Percentiles rank a stretch among this genome's conserved stretches.
phyloP scores from a whole-genome alignment of 2,888 invertebrate genomes.

The Lamellibrachia satsuma region DNA sequence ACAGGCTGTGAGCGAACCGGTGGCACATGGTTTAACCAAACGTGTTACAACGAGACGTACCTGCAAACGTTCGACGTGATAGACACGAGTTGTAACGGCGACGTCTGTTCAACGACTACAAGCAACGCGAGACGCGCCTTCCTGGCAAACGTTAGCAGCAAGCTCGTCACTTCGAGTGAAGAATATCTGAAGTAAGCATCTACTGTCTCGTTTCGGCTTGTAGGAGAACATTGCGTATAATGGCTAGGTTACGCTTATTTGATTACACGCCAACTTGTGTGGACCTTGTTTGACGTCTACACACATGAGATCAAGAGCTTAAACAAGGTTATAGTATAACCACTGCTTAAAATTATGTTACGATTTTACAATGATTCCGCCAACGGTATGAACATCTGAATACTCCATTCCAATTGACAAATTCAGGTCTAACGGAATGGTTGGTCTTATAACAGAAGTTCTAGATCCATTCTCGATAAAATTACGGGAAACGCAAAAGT shows the following conservation, averaged over 20 bases:
- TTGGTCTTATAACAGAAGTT: background rate
- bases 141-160: constrained; percentile 27
- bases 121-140: constrained; percentile 23
- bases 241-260: too few relatives aligned
- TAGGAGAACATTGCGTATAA: too few relatives aligned
- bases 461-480: background rate
- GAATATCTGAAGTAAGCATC: constrained; percentile 40
- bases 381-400: background rate
- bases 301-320: too few relatives aligned
- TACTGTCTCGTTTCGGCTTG: background rate
- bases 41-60: constrained; percentile 40
- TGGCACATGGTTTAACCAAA: constrained; percentile 37
- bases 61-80: constrained; percentile 29
- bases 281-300: too few relatives aligned
- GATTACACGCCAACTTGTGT: too few relatives aligned
- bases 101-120: constrained; percentile 27
- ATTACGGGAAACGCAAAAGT: too few relatives aligned
- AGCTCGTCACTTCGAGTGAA: constrained; percentile 35
- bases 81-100: constrained; percentile 24
- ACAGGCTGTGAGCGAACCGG: constrained; percentile 30
- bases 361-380: background rate
- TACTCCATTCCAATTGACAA: background rate
- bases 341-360: background rate
- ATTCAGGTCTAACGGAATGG: background rate
- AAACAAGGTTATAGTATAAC: too few relatives aligned